Percentiles rank a stretch among this genome's conserved stretches.
phyloP scores from a whole-genome alignment of 2,113 vertebrate species.

The Periophthalmus modestus region DNA sequence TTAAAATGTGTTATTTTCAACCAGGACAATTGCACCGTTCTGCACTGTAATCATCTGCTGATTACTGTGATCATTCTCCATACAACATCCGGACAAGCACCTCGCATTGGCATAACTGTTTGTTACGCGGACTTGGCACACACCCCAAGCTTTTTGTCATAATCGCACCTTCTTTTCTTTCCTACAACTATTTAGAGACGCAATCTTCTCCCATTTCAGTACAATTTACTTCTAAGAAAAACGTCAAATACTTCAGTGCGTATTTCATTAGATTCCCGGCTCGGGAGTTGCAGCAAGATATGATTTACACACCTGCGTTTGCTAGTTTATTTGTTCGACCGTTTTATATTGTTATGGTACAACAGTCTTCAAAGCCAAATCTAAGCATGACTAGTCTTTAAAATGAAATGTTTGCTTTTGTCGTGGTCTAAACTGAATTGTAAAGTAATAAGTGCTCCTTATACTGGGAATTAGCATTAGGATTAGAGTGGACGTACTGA shows the following conservation, averaged over 20 bases:
- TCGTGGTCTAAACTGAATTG: no score
- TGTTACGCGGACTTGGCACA: slow-evolving; percentile 2
- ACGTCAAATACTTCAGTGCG: background rate
- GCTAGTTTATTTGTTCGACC: slow-evolving; percentile 1
- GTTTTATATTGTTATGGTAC: background rate
- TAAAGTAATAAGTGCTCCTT: no score
- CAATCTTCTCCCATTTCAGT: slow-evolving; percentile 6
- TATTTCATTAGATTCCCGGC: slow-evolving; percentile 20
- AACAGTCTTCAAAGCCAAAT: background rate
- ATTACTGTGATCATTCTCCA: slow-evolving; percentile 31
- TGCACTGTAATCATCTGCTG: slow-evolving; percentile 5
- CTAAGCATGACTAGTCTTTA: no score
- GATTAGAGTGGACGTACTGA: no score
- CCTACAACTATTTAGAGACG: background rate
- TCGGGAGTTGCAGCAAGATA: slow-evolving; percentile 4
- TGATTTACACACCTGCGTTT: slow-evolving; percentile 12
- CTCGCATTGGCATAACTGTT: slow-evolving; percentile 11
- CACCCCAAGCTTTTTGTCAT: slow-evolving; percentile 17
- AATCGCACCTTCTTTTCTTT: slow-evolving; percentile 11
- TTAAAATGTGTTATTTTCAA: slow-evolving; percentile 18
- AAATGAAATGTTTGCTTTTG: no score
- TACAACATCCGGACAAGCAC: slow-evolving; percentile 11
- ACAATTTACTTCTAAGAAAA: slow-evolving; percentile 1
- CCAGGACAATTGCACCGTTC: slow-evolving; percentile 16
- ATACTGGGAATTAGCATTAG: no score